phyloP scores from a whole-genome alignment of 2,888 invertebrate genomes.

The Drosophila algonquin region DNA sequence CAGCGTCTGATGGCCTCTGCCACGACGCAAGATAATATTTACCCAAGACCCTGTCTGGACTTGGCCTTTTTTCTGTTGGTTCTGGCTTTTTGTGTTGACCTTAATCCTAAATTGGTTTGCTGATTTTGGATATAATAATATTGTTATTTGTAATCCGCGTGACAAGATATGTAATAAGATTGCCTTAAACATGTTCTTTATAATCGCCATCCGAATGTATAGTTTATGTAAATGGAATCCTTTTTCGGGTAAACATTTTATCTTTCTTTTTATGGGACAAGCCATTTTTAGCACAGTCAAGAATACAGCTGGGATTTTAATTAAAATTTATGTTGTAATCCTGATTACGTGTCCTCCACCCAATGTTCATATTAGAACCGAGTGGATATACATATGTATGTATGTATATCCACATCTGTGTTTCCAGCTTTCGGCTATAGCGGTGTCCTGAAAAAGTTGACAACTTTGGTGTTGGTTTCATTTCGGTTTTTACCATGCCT shows the following conservation, averaged over 20 bases:
- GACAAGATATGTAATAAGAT: conserved; percentile 1
- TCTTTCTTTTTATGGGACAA: neutral
- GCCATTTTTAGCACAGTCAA: conserved; percentile 22
- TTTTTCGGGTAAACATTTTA: conserved; percentile 7
- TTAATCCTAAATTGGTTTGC: neutral
- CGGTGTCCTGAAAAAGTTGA: conserved; percentile 28
- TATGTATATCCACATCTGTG: neutral
- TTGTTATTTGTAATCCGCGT: conserved; percentile 18
- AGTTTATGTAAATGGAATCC: conserved; percentile 5
- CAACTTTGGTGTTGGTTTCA: conserved; percentile 31
- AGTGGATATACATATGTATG: conserved; percentile 16
- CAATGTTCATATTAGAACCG: too few species aligned
- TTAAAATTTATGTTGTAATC: too few species aligned
- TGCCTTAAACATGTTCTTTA: conserved; percentile 15
- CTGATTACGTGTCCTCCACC: too few species aligned
- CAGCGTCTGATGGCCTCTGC: conserved; percentile 21
- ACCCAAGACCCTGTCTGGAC: conserved; percentile 17
- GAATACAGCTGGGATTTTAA: too few species aligned
- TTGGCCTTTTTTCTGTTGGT: neutral
- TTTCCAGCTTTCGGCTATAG: too few species aligned
- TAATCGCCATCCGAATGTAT: conserved; percentile 12
- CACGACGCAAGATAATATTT: conserved; percentile 32
- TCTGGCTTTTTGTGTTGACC: neutral
- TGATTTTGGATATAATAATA: conserved; percentile 10
- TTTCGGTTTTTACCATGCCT: conserved; percentile 24